phyloP scores from a whole-genome alignment of 2,888 invertebrate species.

The Nysson spinosus region DNA sequence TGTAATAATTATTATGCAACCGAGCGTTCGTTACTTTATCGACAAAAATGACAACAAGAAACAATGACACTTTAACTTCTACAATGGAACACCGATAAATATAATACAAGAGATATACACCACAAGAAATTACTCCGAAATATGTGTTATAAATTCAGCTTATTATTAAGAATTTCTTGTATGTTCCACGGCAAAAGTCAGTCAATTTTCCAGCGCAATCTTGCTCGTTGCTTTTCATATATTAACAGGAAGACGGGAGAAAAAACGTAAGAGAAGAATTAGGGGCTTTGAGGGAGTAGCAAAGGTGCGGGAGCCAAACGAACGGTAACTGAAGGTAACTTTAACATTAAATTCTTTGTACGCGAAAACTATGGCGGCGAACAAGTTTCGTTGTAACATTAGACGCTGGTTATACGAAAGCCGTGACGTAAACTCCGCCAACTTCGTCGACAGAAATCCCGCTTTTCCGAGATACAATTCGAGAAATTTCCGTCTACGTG shows the following conservation, averaged over 20 bases:
- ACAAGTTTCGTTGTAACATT: conserved; percentile 3
- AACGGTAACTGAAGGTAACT: conserved; percentile 1
- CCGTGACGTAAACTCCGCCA: neutral
- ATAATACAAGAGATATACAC: too few relatives aligned
- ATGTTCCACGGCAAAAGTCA: too few relatives aligned
- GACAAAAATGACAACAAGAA: too few relatives aligned
- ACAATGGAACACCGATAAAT: too few relatives aligned
- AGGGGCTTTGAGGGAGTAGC: neutral
- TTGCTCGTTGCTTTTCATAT: neutral
- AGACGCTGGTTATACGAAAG: conserved; percentile 3
- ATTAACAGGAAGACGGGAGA: neutral
- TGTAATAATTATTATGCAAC: too few relatives aligned
- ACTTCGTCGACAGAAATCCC: conserved; percentile 5
- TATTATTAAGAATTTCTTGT: too few relatives aligned
- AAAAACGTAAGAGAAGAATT: neutral
- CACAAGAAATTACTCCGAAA: too few relatives aligned
- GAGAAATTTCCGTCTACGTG: conserved; percentile 30
- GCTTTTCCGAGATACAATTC: conserved; percentile 9
- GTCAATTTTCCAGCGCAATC: too few relatives aligned
- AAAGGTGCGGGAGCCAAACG: neutral
- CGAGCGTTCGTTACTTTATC: too few relatives aligned
- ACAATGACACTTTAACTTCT: too few relatives aligned
- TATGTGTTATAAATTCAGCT: too few relatives aligned
- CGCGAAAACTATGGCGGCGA: neutral
- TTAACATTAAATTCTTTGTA: conserved; percentile 4